Base-by-base conservation (phyloP, 92 coral and sea anemone genomes). In the Actinernus sp. region DNA sequence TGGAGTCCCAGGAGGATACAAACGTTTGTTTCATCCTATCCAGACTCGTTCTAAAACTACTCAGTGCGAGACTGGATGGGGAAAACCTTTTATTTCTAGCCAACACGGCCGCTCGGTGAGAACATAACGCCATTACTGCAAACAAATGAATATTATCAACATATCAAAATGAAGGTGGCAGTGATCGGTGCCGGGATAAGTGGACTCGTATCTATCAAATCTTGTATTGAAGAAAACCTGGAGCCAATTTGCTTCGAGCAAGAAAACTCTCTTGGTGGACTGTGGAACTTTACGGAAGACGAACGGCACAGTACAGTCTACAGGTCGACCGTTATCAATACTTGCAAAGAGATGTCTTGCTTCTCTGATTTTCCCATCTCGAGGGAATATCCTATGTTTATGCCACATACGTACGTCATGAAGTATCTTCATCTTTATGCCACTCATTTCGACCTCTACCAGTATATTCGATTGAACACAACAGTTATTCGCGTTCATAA, bases 181-280 rank as follows among this genome's bases (percentile, higher is more conserved):
- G 63, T 86, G 4, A 53, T 86, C 25, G 92, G 92, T 9, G 79
- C 76, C 9, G 92, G 92, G 2, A 73, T 73, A 16, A 79, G 92
- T 29, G 92, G 92, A 0, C 31, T 86, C 1, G 54, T 87, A 0
- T 53, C 87, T 0, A 79, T 86, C 55, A 86, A 86, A 56, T 62
- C 83, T 10, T 86, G 92, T 23, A 31, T 73, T 9, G 92, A 86
- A 40, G 83, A 86, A 60, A 68, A 73, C 36, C 29, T 86, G 13
- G 61, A 51, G 31, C 92, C 87, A 1, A 69, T 86, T 4, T 86
- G 92, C 36, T 86, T 79, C 47, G 92, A 86, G 44, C 85, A 76
- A 44, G 76, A 86, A 49, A 49, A 44, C 31, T 38, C 58, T 26
- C 30, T 86, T 16, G 92, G 92, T 1, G 92, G 92, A 1, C 51